These are phyloP conservation scores for Amphipoea lucens DNA, from an alignment of 2,888 invertebrate genomes.

Conservation along the genomic window DNA sequence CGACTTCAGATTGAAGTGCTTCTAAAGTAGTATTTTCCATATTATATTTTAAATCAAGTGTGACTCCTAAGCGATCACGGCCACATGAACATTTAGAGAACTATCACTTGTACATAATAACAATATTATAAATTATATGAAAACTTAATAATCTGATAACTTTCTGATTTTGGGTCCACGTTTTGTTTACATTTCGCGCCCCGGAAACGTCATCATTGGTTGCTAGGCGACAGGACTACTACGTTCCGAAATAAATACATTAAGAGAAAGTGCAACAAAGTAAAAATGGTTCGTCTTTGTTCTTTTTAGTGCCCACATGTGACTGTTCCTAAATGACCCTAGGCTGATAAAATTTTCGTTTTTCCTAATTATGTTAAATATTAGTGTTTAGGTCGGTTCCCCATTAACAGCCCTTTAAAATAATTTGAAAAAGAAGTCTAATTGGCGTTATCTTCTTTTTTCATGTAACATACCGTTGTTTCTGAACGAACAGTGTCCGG, in stretches of 20 bases:
- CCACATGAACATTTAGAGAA: neutral
- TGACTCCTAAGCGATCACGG: neutral
- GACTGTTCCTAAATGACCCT: too few relatives aligned
- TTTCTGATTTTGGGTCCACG: conserved; percentile 28
- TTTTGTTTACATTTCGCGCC: conserved; percentile 88
- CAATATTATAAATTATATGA: conserved; percentile 54
- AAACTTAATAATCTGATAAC: conserved; percentile 58
- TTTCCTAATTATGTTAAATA: too few relatives aligned
- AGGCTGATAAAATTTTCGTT: too few relatives aligned
- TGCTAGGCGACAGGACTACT: conserved; percentile 75
- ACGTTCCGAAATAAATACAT: conserved; percentile 21
- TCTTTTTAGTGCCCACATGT: too few relatives aligned
- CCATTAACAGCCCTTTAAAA: neutral
- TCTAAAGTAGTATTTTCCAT: conserved; percentile 77
- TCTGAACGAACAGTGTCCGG: conserved; percentile 24
- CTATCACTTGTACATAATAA: conserved; percentile 29
- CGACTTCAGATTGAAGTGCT: conserved; percentile 86
- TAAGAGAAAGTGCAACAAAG: neutral
- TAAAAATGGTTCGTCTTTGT: neutral
- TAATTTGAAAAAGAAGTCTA: neutral
- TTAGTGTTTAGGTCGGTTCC: too few relatives aligned
- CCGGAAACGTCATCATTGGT: conserved; percentile 71
- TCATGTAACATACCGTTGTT: neutral
- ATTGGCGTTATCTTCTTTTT: neutral
- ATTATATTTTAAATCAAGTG: conserved; percentile 19